A percentile compares a stretch with the other conserved stretches of the same genome.
Conservation (phyloP, 1,140 invertebrate species). For the Papilio glaucus region DNA sequence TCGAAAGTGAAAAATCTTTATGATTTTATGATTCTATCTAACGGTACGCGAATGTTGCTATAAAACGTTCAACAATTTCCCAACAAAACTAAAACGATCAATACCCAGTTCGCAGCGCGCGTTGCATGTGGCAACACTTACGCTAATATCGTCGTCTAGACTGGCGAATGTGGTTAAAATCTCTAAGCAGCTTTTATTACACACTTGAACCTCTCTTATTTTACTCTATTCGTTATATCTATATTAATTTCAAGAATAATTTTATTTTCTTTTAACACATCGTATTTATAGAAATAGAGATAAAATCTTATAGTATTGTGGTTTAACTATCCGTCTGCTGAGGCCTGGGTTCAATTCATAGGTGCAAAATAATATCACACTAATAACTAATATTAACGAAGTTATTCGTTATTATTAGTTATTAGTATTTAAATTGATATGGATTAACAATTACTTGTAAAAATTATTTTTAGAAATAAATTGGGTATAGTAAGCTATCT, state of each 20-base stretch:
- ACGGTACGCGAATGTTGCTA: neutral
- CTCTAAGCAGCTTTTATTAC: slow-evolving; percentile 14
- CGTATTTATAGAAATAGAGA: neutral
- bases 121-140: slow-evolving; percentile 1
- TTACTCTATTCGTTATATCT: slow-evolving; percentile 14
- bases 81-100: slow-evolving; percentile 9
- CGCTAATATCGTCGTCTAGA: slow-evolving; percentile 18
- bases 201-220: slow-evolving; percentile 17
- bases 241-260: slow-evolving; percentile 3
- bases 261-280: slow-evolving; percentile 1
- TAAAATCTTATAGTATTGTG: neutral
- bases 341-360: too few species aligned
- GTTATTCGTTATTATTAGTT: too few species aligned
- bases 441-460: too few species aligned
- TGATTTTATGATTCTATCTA: slow-evolving; percentile 7
- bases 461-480: too few species aligned
- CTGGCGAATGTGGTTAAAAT: slow-evolving; percentile 20
- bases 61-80: slow-evolving; percentile 17
- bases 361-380: too few species aligned
- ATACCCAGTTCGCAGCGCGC: neutral
- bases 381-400: too few species aligned
- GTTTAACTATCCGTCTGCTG: too few species aligned
- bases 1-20: slow-evolving; percentile 1
- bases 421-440: too few species aligned
- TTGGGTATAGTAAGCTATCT: too few species aligned